Percentiles rank a stretch among this genome's conserved stretches.
Conservation (phyloP, 2,797 vertebrate genomes). For the Oceanodroma leucorhoa region DNA sequence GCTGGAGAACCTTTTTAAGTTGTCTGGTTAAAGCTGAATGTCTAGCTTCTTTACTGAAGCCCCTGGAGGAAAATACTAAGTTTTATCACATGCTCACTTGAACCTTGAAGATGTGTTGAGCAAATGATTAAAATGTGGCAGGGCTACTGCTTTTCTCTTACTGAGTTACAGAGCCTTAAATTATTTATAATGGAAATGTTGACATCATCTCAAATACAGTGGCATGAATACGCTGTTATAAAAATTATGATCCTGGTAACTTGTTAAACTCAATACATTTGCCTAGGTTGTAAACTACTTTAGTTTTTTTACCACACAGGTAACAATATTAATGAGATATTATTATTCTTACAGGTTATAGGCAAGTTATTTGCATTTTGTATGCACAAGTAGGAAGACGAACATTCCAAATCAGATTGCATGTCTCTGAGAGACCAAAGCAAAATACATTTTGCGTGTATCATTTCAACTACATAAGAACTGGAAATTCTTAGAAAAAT, state of each 20-base stretch:
- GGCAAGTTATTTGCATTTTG: neutral
- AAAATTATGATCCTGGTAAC: neutral
- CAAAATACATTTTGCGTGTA: neutral
- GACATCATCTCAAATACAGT: neutral
- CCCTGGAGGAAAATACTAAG: neutral
- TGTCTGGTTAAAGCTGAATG: neutral
- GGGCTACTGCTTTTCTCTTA: neutral
- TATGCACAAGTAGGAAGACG: neutral
- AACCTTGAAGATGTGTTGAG: neutral
- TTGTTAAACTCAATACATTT: neutral
- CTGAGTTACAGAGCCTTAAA: neutral
- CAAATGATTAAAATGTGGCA: neutral
- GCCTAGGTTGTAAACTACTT: neutral
- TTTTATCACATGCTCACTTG: neutral
- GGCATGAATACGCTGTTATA: neutral
- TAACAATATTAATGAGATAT: neutral
- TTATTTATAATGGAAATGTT: neutral
- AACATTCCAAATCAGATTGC: neutral
- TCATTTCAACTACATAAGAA: neutral
- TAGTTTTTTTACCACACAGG: neutral
- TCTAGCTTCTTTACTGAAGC: neutral
- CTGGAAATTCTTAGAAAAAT: neutral
- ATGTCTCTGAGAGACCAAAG: neutral
- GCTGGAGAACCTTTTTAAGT: neutral
- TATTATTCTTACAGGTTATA: neutral